Base-by-base conservation (phyloP, 2,888 invertebrate genomes). In the Morpho achilles region DNA sequence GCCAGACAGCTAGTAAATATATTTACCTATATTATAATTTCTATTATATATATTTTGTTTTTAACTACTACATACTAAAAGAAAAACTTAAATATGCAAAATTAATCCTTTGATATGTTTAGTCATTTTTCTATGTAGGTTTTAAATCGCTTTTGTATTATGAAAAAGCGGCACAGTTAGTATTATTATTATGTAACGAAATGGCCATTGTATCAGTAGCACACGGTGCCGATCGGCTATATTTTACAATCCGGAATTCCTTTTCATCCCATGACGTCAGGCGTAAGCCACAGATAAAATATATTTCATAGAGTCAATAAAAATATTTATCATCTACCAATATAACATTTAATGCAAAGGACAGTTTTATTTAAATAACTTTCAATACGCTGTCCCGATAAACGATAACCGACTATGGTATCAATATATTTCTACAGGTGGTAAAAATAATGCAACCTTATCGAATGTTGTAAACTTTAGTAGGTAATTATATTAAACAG, bases 401-500 rank as follows among this genome's bases (percentile, higher is more conserved):
- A 32, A 32, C 32, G 32, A 32, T 32, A 32, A 32, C 32, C 3
- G 32, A 5, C 32, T 32, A 32, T 5, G 32, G 32, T 32, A 16
- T 16, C 39, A 23, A 50, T 50, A 50, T 40, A 40, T 40, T 39
- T 46, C 49, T 40, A 50, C 4, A 32, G 40, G 40, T 45, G 8
- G 44, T 52, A 51, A 61, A 57, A 50, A 56, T 72, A 76, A 80
- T 82, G 76, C 77, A 78, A 74, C 79, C 78, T 76, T 82, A 83
- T 84, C 82, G 73, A 62, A 61, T 62, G 69, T 69, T 77, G 76
- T 73, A 77, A 74, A 68, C 71, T 16, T 16, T 68, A 53, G 49
- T 74, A 16, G 16, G 78, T 78, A 83, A 82, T 84, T 82, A 80
- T 73, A 74, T 75, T 66, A 70, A 61, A 65, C 70, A 69, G 73